A percentile compares a stretch with the other conserved stretches of the same genome.
Conservation (phyloP, 2,113 vertebrate species). For the Micronycteris hirsuta region DNA sequence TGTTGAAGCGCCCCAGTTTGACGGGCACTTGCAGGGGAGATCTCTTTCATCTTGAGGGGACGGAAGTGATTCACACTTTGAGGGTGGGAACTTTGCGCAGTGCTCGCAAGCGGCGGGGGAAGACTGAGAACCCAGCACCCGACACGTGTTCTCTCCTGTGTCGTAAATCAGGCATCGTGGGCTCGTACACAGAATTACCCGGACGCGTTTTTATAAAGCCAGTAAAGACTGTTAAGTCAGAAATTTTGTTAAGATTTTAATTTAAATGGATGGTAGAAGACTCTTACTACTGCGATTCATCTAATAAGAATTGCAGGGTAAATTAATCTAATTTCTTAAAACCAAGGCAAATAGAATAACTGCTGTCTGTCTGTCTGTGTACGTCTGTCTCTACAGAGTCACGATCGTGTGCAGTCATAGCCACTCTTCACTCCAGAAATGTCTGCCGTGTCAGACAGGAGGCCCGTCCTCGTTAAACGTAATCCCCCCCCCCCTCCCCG, state of each 20-base stretch:
- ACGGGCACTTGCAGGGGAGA: slow-evolving; percentile 69
- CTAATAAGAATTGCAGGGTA: slow-evolving; percentile 34
- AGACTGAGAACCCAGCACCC: neutral
- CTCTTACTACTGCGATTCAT: slow-evolving; percentile 37
- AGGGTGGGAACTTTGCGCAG: slow-evolving; percentile 34
- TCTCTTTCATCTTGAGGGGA: slow-evolving; percentile 50
- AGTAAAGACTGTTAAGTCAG: slow-evolving; percentile 61
- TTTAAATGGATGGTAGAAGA: slow-evolving; percentile 46
- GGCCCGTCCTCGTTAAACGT: neutral
- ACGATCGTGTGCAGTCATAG: rapidly evolving
- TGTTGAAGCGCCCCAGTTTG: slow-evolving; percentile 71
- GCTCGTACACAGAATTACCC: slow-evolving; percentile 44
- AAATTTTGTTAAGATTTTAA: slow-evolving; percentile 45
- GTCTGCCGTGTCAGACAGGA: neutral
- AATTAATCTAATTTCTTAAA: slow-evolving; percentile 29
- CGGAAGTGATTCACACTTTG: slow-evolving; percentile 42
- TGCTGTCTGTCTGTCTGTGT: neutral
- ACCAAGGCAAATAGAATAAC: neutral
- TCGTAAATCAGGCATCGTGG: slow-evolving; percentile 23
- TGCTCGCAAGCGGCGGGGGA: too few species aligned
- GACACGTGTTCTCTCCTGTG: neutral
- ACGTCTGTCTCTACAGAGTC: neutral
- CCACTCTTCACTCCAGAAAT: neutral
- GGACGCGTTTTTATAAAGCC: slow-evolving; percentile 59
- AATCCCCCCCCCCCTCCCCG: rapidly evolving